Percentiles rank a stretch among this genome's conserved stretches.
These are phyloP conservation scores for Pseudococcus longispinus DNA, from an alignment of 2,888 invertebrate species.

Conservation along the genomic window DNA sequence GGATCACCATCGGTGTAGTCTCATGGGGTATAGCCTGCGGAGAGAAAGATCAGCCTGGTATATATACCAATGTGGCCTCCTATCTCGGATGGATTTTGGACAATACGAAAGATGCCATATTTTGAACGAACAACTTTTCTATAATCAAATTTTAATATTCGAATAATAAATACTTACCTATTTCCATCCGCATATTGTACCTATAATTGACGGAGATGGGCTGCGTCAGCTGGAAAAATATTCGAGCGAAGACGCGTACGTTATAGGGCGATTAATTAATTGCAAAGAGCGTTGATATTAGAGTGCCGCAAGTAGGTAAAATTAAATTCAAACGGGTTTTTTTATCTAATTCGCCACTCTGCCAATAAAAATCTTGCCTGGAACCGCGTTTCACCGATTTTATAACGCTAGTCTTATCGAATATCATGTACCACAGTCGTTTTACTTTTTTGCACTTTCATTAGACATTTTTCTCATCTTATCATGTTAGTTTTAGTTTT, in stretches of 20 bases:
- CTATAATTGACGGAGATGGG: neutral
- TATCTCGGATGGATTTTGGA: conserved; percentile 76
- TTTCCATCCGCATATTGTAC: neutral
- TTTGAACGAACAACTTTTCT: conserved; percentile 10
- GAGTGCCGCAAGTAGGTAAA: neutral
- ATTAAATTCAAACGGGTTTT: conserved; percentile 32
- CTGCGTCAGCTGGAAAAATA: neutral
- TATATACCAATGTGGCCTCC: conserved; percentile 78
- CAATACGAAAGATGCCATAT: conserved; percentile 62
- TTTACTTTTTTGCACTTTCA: neutral
- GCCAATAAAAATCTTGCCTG: neutral
- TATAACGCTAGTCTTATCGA: neutral
- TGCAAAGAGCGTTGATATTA: neutral
- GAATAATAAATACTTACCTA: neutral
- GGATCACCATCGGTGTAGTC: conserved; percentile 81
- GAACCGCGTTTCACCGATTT: conserved; percentile 22
- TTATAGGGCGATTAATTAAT: neutral
- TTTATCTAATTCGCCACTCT: neutral
- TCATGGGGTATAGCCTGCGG: conserved; percentile 88
- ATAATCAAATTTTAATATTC: neutral
- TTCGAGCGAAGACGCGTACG: neutral
- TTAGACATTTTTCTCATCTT: neutral
- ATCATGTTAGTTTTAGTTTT: neutral
- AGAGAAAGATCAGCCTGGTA: conserved; percentile 75
- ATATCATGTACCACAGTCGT: neutral